Base-by-base conservation (phyloP, 2,113 vertebrate species). In the Cottus gobio region DNA sequence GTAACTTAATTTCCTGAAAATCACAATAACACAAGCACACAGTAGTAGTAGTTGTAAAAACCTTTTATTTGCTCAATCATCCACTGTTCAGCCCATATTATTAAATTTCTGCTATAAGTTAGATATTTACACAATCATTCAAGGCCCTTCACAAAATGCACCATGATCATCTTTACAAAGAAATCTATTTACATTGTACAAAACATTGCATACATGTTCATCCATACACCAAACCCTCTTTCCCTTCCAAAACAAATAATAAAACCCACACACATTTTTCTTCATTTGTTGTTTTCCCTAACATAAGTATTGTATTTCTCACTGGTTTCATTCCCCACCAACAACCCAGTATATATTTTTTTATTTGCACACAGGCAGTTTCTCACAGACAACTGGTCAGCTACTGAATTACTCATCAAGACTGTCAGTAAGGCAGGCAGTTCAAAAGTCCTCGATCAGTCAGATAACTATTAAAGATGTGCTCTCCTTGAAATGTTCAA, bases 41-140 rank as follows among this genome's bases (percentile, higher is more conserved):
- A 52, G 31, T 30, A 1, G 1, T 31, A 8, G 46, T 75, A 67
- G 52, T 77, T 61, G 65, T 71, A 91, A 85, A 93, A 90, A 80
- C 39, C 8, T 82, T 90, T 93, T 83, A 90, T 90, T 91, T 85
- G 28, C 28, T 67, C 64, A 31, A 12, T 84, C 75, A 76, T 75
- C 88, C 56, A 37, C 20, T n/a, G 10, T 13, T 75, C 57, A 83
- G 73, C 65, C 86, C 80, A 85, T 75, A 81, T 84, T 91, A 87
- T 85, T 92, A 88, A 83, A 93, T 87, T 85, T 91, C 81, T 88
- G 62, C 75, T 84, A 91, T 92, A 94, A 94, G 80, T 94, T 92
- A 92, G 80, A 92, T 94, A 95, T 95, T 90, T 95, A 95, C 94
- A 94, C 83, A 87, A 93, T 91, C 87, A 91, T 90, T 87, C 48